Evolutionary conservation across 30 jellyfish, hydroid and myxozoan species (phyloP), one percentile per base, ranked within the genome.

Genomic region (Pelagia noctiluca): DNA sequence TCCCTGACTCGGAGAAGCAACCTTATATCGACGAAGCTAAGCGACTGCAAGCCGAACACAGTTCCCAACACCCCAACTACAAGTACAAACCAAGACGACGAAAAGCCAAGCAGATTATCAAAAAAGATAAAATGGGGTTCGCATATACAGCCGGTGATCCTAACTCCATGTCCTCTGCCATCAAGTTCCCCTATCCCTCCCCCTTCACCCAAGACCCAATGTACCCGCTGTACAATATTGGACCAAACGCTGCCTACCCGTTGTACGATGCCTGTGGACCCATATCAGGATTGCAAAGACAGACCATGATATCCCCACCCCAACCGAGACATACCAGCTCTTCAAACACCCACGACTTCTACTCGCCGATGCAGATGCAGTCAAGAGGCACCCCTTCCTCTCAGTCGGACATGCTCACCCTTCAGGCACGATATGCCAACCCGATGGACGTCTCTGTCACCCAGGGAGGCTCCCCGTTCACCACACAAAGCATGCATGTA

Each of bases 11-110:
- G 21, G 98, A 95, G 70, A 95, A 95, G 69, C 73, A 60, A 48
- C 99, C 99, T 0, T 95, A 95, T 88, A 88, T 95, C 61, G 96
- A 86, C 42, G 98, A 89, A 76, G 99, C 99, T 2, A 95, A 95
- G 88, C 85, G 97, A 49, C 76, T 95, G 32, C 99, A 95, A 67
- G 90, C 96, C 16, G 97, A 95, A 81, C 99, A 95, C 88, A 95
- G 97, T 67, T 85, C 92, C 26, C 99, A 95, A 36, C 97, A 95
- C 65, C 99, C 99, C 12, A 95, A 95, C 66, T 95, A 95, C 87
- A 95, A 95, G 63, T 95, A 95, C 86, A 95, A 95, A 46, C 99
- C 99, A 42, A 34, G 99, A 29, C 81, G 99, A 46, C 64, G 99
- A 63, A 94, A 94, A 79, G 96, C 99, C 12, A 94, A 94, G 72